Evolutionary conservation across 2,888 invertebrate genomes (phyloP), one percentile per base, ranked within the genome.

Genomic region (Cerastoderma edule): DNA sequence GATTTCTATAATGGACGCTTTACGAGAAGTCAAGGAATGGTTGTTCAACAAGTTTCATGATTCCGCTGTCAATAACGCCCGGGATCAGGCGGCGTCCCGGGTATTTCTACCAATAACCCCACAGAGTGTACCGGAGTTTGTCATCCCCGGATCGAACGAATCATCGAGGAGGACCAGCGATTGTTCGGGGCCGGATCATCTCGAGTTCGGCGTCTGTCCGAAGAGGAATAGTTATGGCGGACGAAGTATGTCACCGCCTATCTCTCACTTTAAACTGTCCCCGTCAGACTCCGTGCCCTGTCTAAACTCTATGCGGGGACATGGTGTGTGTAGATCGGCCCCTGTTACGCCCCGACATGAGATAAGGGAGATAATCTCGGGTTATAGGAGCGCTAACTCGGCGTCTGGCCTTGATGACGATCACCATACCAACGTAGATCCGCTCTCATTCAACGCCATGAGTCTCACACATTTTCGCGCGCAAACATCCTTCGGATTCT

Each of bases 21-120:
- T 90, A 72, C 86, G 85, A 32, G 88, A 89, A 46, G 75, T 89
- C 8, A 87, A 89, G 50, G 88, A 88, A 30, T 90, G 90, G 90
- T 71, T 89, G 19, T 69, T 89, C 48, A 83, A 83, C 53, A 90
- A 90, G 72, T 88, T 88, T 50, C 83, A 85, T n/a, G 33, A 64
- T 6, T 57, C 75, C 32, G 19, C 75, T 39, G 16, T 72, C 56
- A 39, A 80, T 64, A 56, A 67, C 27, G 27, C 24, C 1, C 50
- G 6, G 13, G 57, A 67, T 30, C 71, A 67, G 16, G 63, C 72
- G 5, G 33, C 57, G 44, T 56, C 53, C n/a, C 57, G 64, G 19
- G 33, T 69, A 1, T 73, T 76, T 28, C 71, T 84, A 13, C 84
- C 86, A 19, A 65, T 89, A 16, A 90, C 90, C 3, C 91, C 91